A percentile compares a stretch with the other conserved stretches of the same genome.
Evolutionary conservation across 2,888 invertebrate species (phyloP).

Genomic region (Orgyia antiqua): DNA sequence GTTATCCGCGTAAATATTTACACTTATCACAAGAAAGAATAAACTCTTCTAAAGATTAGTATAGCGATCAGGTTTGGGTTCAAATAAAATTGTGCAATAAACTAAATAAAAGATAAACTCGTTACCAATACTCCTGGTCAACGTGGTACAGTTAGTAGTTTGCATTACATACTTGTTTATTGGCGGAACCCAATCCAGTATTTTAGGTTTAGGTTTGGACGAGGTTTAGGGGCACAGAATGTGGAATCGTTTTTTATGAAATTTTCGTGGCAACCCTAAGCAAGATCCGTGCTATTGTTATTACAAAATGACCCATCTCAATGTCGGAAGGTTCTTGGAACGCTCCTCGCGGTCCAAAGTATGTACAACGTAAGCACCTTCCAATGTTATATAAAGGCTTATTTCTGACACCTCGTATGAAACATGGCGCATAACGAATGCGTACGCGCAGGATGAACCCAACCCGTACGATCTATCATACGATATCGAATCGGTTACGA

Average conservation of each 20-base stretch:
- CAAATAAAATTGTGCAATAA: too few species aligned
- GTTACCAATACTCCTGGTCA: too few species aligned
- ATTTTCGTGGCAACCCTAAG: conserved; percentile 42
- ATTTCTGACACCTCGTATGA: conserved; percentile 73
- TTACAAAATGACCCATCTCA: conserved; percentile 76
- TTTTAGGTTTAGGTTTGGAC: too few species aligned
- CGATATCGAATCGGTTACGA: conserved; percentile 47
- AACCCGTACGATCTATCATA: conserved; percentile 45
- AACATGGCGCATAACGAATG: conserved; percentile 63
- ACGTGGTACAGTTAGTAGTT: too few species aligned
- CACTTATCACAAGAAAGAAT: too few species aligned
- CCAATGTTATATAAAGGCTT: conserved; percentile 64
- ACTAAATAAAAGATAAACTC: too few species aligned
- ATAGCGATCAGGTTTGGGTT: too few species aligned
- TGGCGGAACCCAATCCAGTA: too few species aligned
- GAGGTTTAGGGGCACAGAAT: too few species aligned
- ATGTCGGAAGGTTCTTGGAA: conserved; percentile 68
- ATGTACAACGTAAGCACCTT: conserved; percentile 50
- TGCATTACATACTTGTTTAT: too few species aligned
- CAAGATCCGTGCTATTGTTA: conserved; percentile 50
- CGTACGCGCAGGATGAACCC: conserved; percentile 37
- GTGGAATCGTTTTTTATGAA: not conserved
- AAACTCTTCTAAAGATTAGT: too few species aligned
- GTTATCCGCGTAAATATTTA: too few species aligned
- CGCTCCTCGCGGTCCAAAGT: conserved; percentile 35